These are phyloP conservation scores for Gortyna flavago DNA, from an alignment of 2,888 invertebrate species.

Conservation along the genomic window DNA sequence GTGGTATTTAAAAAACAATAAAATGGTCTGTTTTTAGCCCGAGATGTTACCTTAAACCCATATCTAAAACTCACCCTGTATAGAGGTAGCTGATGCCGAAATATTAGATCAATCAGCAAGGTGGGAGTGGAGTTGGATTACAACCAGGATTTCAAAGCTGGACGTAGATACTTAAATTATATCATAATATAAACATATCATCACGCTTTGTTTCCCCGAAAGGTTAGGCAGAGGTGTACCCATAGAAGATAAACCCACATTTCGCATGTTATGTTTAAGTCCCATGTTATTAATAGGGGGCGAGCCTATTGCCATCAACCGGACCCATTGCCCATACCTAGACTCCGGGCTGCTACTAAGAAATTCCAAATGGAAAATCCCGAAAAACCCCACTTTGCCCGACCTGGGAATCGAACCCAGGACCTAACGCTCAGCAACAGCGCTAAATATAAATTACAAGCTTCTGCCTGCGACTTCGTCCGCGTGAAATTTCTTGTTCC, in stretches of 20 bases:
- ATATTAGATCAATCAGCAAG: neutral
- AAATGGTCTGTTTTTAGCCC: neutral
- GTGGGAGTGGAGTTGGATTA: too few relatives aligned
- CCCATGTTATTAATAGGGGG: neutral
- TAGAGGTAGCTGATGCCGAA: too few relatives aligned
- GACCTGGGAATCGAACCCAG: neutral
- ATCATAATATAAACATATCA: neutral
- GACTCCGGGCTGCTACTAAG: neutral
- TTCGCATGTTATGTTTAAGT: neutral
- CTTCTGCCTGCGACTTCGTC: too few relatives aligned
- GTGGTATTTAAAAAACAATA: neutral
- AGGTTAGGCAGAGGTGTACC: neutral
- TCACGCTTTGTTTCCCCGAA: neutral
- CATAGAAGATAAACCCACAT: neutral
- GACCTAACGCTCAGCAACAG: neutral
- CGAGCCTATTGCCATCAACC: neutral
- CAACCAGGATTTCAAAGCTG: neutral
- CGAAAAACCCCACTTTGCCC: neutral
- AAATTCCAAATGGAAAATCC: neutral
- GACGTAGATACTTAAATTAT: neutral
- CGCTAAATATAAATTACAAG: neutral
- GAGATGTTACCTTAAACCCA: neutral
- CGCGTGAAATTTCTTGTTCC: too few relatives aligned
- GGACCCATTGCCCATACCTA: neutral
- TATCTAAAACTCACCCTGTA: neutral